phyloP scores from a whole-genome alignment of 1,140 invertebrate species.

The Papilio polyxenes region DNA sequence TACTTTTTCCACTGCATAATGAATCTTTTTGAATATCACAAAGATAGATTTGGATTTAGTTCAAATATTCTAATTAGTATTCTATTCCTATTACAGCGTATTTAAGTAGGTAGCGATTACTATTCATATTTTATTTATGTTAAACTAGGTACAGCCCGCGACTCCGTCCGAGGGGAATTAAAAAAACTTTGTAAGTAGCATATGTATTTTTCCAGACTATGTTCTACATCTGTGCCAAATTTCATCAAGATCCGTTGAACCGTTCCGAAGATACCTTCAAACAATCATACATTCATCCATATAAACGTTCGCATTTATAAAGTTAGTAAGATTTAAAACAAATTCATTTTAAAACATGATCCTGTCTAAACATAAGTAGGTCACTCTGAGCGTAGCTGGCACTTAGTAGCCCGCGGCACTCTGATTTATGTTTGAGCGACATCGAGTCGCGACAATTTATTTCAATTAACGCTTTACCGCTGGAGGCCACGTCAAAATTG shows the following conservation, averaged over 20 bases:
- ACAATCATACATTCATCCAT: too few relatives aligned
- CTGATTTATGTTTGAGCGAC: constrained; percentile 77
- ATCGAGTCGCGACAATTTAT: constrained; percentile 77
- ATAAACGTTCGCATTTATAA: too few relatives aligned
- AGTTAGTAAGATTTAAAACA: too few relatives aligned
- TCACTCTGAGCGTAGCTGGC: constrained; percentile 63
- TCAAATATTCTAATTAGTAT: background rate
- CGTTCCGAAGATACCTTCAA: too few relatives aligned
- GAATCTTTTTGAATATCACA: background rate
- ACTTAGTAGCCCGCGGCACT: constrained; percentile 76
- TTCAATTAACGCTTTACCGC: constrained; percentile 76
- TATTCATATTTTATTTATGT: background rate
- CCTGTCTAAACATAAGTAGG: constrained; percentile 51
- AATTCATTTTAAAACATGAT: constrained; percentile 18
- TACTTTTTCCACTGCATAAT: too few relatives aligned
- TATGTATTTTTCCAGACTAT: too few relatives aligned
- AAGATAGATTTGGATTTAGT: background rate
- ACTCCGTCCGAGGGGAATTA: too few relatives aligned
- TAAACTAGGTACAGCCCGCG: background rate
- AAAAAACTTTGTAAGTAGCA: too few relatives aligned
- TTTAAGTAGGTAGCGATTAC: background rate
- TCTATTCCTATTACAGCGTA: too few relatives aligned
- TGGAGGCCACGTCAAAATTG: constrained; percentile 51
- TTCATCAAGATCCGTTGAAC: too few relatives aligned
- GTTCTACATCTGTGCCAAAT: too few relatives aligned